Conservation (phyloP, 2,113 vertebrate species). For the Xyrauchen texanus region DNA sequence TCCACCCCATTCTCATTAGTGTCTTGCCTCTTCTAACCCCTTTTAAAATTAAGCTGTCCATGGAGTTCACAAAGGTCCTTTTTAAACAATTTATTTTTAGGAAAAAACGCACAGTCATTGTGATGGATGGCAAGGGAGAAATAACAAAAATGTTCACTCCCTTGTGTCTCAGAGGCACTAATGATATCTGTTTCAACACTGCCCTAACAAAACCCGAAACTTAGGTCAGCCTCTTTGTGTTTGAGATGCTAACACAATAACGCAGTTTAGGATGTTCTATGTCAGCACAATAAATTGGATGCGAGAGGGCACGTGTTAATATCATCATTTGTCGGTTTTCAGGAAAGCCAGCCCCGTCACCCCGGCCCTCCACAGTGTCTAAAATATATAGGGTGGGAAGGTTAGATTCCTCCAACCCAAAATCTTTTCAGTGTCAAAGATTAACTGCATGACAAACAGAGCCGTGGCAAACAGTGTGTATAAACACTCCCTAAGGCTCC, state of each 20-base stretch:
- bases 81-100: conserved; percentile 36
- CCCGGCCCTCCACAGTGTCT: not conserved
- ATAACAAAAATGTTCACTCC: conserved; percentile 42
- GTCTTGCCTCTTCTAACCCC: conserved; percentile 53
- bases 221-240: not conserved
- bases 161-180: conserved; percentile 20
- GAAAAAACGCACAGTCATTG: conserved; percentile 34
- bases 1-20: conserved; percentile 18
- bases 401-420: conserved; percentile 45
- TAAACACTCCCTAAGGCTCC: conserved; percentile 53
- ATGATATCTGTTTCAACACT: conserved; percentile 33
- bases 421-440: conserved; percentile 58
- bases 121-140: conserved; percentile 42
- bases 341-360: conserved; percentile 14
- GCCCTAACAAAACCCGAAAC: conserved; percentile 1
- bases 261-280: not conserved
- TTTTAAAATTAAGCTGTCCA: conserved; percentile 20
- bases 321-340: conserved; percentile 14
- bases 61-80: conserved; percentile 40
- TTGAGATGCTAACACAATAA: conserved; percentile 24
- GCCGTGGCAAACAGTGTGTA: conserved; percentile 54
- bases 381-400: conserved; percentile 14
- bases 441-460: conserved; percentile 64
- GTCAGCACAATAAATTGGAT: not conserved
- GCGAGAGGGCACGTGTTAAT: not conserved